A percentile compares a stretch with the other conserved stretches of the same genome.
Evolutionary conservation across 2,888 invertebrate genomes (phyloP).

Genomic region (Diloba caeruleocephala): DNA sequence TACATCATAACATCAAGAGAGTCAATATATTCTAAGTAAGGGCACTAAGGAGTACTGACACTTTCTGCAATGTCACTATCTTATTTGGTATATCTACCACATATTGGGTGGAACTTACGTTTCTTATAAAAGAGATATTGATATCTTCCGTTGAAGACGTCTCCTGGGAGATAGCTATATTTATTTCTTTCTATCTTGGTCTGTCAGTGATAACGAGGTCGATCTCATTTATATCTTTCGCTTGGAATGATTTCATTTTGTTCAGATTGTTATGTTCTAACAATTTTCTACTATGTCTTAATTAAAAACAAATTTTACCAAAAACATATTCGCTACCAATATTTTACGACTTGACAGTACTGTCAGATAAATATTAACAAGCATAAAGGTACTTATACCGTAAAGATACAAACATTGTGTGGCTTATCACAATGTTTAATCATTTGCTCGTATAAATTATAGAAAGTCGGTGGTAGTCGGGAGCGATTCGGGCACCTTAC

Average conservation of each 20-base stretch:
- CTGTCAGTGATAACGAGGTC: slow-evolving; percentile 71
- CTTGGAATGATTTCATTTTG: slow-evolving; percentile 48
- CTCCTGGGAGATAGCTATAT: slow-evolving; percentile 66
- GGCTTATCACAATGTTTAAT: slow-evolving; percentile 10
- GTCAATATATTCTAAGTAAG: neutral
- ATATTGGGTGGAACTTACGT: slow-evolving; percentile 10
- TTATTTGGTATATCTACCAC: slow-evolving; percentile 11
- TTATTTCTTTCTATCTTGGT: slow-evolving; percentile 69
- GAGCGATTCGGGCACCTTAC: slow-evolving; percentile 56
- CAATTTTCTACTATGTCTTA: neutral
- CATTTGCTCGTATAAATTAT: slow-evolving; percentile 35
- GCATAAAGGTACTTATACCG: neutral
- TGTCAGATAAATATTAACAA: slow-evolving; percentile 18
- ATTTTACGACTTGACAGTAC: slow-evolving; percentile 22
- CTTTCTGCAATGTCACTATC: slow-evolving; percentile 1
- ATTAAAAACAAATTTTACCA: neutral
- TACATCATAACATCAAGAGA: too few relatives aligned
- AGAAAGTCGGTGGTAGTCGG: slow-evolving; percentile 54
- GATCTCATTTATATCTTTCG: slow-evolving; percentile 68
- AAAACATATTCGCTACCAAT: slow-evolving; percentile 1
- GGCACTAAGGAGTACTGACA: neutral
- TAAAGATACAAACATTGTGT: neutral
- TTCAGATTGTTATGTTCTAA: slow-evolving; percentile 26
- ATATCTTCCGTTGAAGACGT: slow-evolving; percentile 54
- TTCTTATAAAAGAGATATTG: slow-evolving; percentile 38